phyloP scores from a whole-genome alignment of 1,140 invertebrate genomes.

The Zaprionus vittiger region DNA sequence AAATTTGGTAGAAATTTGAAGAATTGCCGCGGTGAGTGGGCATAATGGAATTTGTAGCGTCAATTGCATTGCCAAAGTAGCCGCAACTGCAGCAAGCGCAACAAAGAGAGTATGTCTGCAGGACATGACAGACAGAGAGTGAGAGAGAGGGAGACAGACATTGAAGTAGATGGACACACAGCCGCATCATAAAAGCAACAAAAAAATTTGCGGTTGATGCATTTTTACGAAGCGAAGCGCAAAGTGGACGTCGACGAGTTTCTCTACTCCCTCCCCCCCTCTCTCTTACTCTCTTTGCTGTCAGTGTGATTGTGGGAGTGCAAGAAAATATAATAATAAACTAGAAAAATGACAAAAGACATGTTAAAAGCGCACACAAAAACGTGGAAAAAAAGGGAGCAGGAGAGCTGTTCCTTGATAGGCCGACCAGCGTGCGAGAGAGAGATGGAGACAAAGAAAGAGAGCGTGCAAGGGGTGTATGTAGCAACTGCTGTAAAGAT shows the following conservation, averaged over 20 bases:
- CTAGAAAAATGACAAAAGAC: conserved; percentile 70
- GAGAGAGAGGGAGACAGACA: conserved; percentile 4
- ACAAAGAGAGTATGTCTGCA: conserved; percentile 57
- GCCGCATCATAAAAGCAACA: conserved; percentile 49
- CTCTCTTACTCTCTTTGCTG: not conserved
- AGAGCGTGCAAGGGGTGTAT: not conserved
- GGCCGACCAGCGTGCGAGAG: conserved; percentile 23
- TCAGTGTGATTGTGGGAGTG: conserved; percentile 31
- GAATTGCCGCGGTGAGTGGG: conserved; percentile 48
- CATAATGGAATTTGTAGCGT: conserved; percentile 57
- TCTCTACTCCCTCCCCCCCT: not conserved
- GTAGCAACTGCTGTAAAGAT: conserved; percentile 34
- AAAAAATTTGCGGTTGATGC: conserved; percentile 65
- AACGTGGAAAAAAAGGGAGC: conserved; percentile 15
- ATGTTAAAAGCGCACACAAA: conserved; percentile 60
- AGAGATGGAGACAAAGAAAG: not conserved
- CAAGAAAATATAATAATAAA: conserved; percentile 68
- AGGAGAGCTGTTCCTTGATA: conserved; percentile 43
- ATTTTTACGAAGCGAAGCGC: conserved; percentile 62
- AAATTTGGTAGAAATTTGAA: conserved; percentile 39
- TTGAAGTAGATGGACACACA: conserved; percentile 8
- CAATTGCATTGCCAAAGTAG: conserved; percentile 64
- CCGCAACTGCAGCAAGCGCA: conserved; percentile 44
- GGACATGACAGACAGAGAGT: conserved; percentile 31
- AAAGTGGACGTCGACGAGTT: conserved; percentile 48